A percentile compares a stretch with the other conserved stretches of the same genome.
These are phyloP conservation scores for Oryzias melastigma DNA, from an alignment of 2,113 vertebrate species.

Conservation along the genomic window DNA sequence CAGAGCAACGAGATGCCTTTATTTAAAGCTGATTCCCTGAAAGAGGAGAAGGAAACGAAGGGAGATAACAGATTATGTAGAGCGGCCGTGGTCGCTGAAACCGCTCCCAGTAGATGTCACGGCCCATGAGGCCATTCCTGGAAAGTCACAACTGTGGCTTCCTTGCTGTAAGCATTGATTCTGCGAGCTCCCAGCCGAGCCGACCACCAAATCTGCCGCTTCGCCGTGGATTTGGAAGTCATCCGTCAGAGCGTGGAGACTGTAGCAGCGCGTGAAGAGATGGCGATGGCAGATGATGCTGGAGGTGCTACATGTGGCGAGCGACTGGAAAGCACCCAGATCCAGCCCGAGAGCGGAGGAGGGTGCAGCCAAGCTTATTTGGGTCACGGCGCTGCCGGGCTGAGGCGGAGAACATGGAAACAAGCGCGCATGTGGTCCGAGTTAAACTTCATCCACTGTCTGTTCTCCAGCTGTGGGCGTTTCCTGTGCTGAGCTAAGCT, in stretches of 20 bases:
- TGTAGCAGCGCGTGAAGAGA: conserved; percentile 20
- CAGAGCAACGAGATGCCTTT: conserved; percentile 27
- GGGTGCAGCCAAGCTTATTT: conserved; percentile 18
- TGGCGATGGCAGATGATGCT: conserved; percentile 8
- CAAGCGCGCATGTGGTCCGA: conserved; percentile 8
- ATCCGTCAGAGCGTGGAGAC: conserved; percentile 39
- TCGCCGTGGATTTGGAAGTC: conserved; percentile 38
- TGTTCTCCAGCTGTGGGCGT: conserved; percentile 40
- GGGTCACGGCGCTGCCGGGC: conserved; percentile 46
- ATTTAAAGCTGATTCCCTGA: conserved; percentile 42
- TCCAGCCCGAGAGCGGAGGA: conserved; percentile 18
- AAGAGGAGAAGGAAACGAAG: conserved; percentile 1
- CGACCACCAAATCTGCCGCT: conserved; percentile 44
- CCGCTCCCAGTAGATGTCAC: conserved; percentile 36
- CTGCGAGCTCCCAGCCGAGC: conserved; percentile 32
- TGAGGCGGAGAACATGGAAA: conserved; percentile 9
- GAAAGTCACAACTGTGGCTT: conserved; percentile 26
- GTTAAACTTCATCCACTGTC: conserved; percentile 34
- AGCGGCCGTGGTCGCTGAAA: conserved; percentile 35
- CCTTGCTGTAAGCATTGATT: conserved; percentile 25
- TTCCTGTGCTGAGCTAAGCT: conserved; percentile 40
- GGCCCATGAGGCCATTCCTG: conserved; percentile 44
- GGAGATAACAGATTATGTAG: conserved; percentile 44
- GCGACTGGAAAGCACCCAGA: conserved; percentile 37
- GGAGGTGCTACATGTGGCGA: conserved; percentile 26